Evolutionary conservation across 1,140 invertebrate genomes (phyloP).

Genomic region (Littorina saxatilis): DNA sequence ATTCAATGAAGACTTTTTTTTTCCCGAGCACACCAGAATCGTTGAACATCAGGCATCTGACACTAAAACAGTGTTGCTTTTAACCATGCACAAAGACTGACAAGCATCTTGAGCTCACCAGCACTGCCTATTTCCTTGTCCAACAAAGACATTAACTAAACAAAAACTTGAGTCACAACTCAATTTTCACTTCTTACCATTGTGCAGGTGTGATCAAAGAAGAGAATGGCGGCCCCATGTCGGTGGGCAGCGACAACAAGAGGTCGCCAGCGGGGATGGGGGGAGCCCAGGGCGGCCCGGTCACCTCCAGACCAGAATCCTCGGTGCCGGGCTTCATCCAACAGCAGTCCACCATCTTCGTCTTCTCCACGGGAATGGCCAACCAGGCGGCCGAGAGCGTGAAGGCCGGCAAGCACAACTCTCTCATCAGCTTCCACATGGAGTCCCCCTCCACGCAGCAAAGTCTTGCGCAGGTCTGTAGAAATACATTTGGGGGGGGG

Average conservation of each 20-base stretch:
- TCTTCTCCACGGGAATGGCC: conserved; percentile 94
- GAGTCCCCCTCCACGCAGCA: conserved; percentile 93
- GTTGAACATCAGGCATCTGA: too few species aligned
- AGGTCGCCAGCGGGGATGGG: conserved; percentile 35
- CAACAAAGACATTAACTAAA: too few species aligned
- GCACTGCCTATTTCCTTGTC: too few species aligned
- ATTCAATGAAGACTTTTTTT: too few species aligned
- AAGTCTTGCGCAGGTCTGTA: conserved; percentile 3
- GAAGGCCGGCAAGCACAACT: conserved; percentile 89
- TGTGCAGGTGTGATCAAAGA: conserved; percentile 26
- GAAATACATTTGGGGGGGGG: too few species aligned
- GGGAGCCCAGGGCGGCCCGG: conserved; percentile 30
- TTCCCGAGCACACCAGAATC: too few species aligned
- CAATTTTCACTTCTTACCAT: background rate
- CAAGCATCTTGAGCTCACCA: too few species aligned
- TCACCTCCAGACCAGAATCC: conserved; percentile 34
- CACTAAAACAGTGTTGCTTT: too few species aligned
- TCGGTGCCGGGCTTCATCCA: conserved; percentile 79
- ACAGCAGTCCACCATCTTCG: conserved; percentile 98
- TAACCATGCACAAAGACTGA: too few species aligned
- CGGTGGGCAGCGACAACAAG: conserved; percentile 42
- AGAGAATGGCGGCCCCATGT: conserved; percentile 45
- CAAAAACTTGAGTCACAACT: too few species aligned
- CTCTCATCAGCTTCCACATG: conserved; percentile 96
- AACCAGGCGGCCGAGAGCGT: conserved; percentile 97